Base-by-base conservation (phyloP, 1,140 invertebrate genomes). In the Propsilocerus akamusi region DNA sequence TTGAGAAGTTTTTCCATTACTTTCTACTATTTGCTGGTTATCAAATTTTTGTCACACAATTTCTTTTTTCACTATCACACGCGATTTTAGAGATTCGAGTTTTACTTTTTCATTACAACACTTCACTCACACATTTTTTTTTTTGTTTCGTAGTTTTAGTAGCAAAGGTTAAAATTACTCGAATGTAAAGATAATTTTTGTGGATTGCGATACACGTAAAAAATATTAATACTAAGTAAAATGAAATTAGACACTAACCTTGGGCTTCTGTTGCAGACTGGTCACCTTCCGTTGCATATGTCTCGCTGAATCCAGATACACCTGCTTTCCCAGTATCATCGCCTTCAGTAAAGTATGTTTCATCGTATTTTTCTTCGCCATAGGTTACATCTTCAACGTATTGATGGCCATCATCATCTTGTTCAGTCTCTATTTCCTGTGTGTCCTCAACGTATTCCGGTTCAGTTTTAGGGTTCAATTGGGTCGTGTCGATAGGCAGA, bases 341-440 rank as follows among this genome's bases (percentile, higher is more conserved):
- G 46, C 63, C 61, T 52, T 65, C 63, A 2, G 63, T 65, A 48
- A 65, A 65, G 34, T 65, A 65, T 48, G 59, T 64, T 48, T 65
- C 63, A 48, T 65, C 63, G 46, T 65, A 65, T 32, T 63, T 60
- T 56, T 65, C 60, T 48, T 65, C 63, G 20, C 63, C 63, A 46
- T 65, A 65, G 25, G 63, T 54, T 54, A 65, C 63, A 51, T 65
- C 63, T 50, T 65, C 63, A 23, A 65, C 63, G 50, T 65, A 65
- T n/a, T 59, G 59, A 17, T 41, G n/a, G n/a, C n/a, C 22, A 41
- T 41, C 34, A n/a, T 61, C 57, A 26, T 57, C 63, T 46, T 65
- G 58, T 26, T 62, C 63, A 7, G 55, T 50, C 34, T 53, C 61
- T 20, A 61, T 62, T 32, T 65, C 63, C 26, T 56, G 63, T 28